A percentile compares a stretch with the other conserved stretches of the same genome.
Evolutionary conservation across 2,888 invertebrate species (phyloP).

Genomic region (Baccha elongata): DNA sequence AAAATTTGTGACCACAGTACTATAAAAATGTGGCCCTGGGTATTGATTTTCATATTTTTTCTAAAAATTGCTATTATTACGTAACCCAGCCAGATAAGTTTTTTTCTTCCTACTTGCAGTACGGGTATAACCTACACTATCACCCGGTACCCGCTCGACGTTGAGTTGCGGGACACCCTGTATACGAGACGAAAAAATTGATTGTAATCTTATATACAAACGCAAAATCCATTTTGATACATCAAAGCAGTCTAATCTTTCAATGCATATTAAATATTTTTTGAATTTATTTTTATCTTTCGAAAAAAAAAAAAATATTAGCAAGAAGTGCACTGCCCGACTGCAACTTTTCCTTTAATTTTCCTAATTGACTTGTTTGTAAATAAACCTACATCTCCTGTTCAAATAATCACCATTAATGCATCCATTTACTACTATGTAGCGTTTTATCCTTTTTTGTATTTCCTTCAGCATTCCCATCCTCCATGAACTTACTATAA

Average conservation of each 20-base stretch:
- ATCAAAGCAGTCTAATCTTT: slow-evolving; percentile 15
- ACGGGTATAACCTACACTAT: too few relatives aligned
- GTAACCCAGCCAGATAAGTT: too few relatives aligned
- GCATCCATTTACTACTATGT: slow-evolving; percentile 65
- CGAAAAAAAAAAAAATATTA: too few relatives aligned
- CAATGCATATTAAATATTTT: background rate
- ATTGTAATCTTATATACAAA: background rate
- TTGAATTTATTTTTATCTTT: slow-evolving; percentile 10
- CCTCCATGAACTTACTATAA: background rate
- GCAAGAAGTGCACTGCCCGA: too few relatives aligned
- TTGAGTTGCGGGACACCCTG: too few relatives aligned
- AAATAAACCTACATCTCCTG: slow-evolving; percentile 67
- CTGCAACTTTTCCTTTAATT: slow-evolving; percentile 66
- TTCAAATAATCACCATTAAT: slow-evolving; percentile 73
- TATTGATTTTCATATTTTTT: too few relatives aligned
- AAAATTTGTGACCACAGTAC: too few relatives aligned
- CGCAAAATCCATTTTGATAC: background rate
- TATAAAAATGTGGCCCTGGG: too few relatives aligned
- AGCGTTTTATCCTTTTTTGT: slow-evolving; percentile 44
- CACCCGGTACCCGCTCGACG: too few relatives aligned
- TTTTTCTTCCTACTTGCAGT: too few relatives aligned
- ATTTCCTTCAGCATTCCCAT: slow-evolving; percentile 6
- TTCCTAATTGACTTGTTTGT: slow-evolving; percentile 73
- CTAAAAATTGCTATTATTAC: too few relatives aligned
- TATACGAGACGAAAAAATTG: background rate